These are phyloP conservation scores for Gadopsis marmoratus DNA, from an alignment of 2,797 vertebrate species.

Conservation along the genomic window DNA sequence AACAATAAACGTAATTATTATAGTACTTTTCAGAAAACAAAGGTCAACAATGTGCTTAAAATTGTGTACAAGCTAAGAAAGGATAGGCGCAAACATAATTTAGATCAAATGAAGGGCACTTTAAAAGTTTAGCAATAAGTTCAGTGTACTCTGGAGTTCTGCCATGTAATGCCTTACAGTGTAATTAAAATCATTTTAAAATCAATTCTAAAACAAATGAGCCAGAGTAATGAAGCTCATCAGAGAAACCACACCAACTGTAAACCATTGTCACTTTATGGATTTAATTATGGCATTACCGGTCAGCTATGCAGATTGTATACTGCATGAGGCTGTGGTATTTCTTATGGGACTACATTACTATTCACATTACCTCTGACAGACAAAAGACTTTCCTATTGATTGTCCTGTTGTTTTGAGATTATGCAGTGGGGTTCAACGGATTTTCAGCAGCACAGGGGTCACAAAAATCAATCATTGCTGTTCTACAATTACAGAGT, in stretches of 20 bases:
- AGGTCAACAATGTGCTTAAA: background rate
- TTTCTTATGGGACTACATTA: constrained; percentile 36
- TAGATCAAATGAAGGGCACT: background rate
- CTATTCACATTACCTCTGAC: constrained; percentile 50
- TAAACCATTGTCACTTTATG: background rate
- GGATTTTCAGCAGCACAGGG: constrained; percentile 56
- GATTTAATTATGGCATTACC: background rate
- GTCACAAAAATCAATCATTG: constrained; percentile 59
- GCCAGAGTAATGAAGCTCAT: constrained; percentile 18
- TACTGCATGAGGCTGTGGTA: constrained; percentile 7
- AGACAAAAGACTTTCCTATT: constrained; percentile 59
- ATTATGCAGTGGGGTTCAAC: constrained; percentile 54
- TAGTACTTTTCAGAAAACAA: too few relatives aligned
- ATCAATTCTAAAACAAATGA: constrained; percentile 17
- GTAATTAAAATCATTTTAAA: constrained; percentile 15
- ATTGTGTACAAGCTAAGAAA: background rate
- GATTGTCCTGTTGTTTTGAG: constrained; percentile 67
- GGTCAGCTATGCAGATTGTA: constrained; percentile 1
- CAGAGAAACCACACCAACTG: background rate
- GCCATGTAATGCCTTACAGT: constrained; percentile 4
- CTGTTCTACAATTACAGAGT: constrained; percentile 59
- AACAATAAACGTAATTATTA: background rate
- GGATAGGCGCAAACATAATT: background rate
- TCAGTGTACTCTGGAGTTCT: constrained; percentile 18
- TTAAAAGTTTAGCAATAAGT: constrained; percentile 3